Evolutionary conservation across 2,797 vertebrate species (phyloP).

Genomic region (Sebastes cheni): DNA sequence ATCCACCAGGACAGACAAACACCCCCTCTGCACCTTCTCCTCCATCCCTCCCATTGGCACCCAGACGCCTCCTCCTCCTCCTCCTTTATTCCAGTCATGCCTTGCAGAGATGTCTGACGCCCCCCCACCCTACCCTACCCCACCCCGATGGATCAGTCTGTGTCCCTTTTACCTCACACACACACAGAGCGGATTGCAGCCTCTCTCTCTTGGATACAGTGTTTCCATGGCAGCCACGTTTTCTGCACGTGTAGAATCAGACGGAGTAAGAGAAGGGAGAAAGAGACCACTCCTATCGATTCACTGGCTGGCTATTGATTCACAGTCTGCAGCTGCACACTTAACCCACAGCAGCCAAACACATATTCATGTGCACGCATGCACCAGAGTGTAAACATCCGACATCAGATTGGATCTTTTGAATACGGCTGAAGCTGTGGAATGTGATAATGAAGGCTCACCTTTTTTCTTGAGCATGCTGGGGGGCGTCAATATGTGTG

Average conservation of each 20-base stretch:
- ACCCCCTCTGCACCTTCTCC: constrained; percentile 38
- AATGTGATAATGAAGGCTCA: constrained; percentile 41
- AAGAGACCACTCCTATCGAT: constrained; percentile 71
- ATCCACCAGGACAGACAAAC: constrained; percentile 77
- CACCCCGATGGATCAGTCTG: constrained; percentile 66
- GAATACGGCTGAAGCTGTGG: constrained; percentile 1
- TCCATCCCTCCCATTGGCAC: constrained; percentile 38
- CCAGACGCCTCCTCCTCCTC: constrained; percentile 34
- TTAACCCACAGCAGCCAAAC: constrained; percentile 47
- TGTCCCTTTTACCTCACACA: constrained; percentile 53
- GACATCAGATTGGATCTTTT: constrained; percentile 16
- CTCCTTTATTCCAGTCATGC: constrained; percentile 80
- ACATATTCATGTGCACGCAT: constrained; percentile 22
- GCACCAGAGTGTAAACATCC: constrained; percentile 44
- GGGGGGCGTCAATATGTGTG: background rate
- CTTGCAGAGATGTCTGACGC: constrained; percentile 77
- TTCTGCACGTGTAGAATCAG: constrained; percentile 75
- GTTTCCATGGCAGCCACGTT: constrained; percentile 83
- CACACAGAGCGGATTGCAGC: constrained; percentile 54
- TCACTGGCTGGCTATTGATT: constrained; percentile 63
- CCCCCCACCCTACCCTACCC: constrained; percentile 11
- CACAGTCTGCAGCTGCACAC: constrained; percentile 57
- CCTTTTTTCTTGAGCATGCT: constrained; percentile 7
- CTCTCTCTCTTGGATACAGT: constrained; percentile 73
- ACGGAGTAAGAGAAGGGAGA: constrained; percentile 46